Evolutionary conservation across 1,140 invertebrate species (phyloP), one percentile per base, ranked within the genome.

Genomic region (Cherax quadricarinatus): DNA sequence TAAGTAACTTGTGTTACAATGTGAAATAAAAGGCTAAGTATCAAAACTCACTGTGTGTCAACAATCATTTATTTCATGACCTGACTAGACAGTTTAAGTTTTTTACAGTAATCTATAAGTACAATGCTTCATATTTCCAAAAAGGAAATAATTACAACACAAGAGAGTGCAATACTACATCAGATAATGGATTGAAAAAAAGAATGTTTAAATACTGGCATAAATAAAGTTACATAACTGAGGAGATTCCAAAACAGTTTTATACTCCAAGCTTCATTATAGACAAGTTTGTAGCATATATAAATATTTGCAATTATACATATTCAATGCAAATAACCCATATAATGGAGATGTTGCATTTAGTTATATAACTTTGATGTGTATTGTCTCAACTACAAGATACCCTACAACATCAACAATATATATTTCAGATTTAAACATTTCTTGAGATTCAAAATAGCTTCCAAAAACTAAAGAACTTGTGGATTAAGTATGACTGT

Each of bases 391-490:
- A 75, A 75, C 70, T 30, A 75, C 5, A 18, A 75, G 70, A 75
- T 75, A 75, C 24, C 24, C 70, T 75, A 75, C 70, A 70, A 70
- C 66, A 75, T 75, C 70, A 75, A 75, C 70, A 75, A 75, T 75
- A 75, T 75, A 75, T 75, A 75, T 75, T 75, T 75, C 70, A 75
- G 70, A 75, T 75, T 75, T 75, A 75, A 75, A 75, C 70, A 75
- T 75, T 75, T 75, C 70, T 30, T 9, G 70, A 75, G 70, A 75
- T 75, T 75, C 70, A 75, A 75, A 75, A 30, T 75, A 30, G 70
- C 30, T 30, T 21, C 30, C 24, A 75, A 75, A 75, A 75, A 75
- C 30, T 75, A 30, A 75, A 30, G 24, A 30, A 75, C 21, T 66
- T 75, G 70, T 24, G 70, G 24, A 75, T 75, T 75, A 75, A 18